Conservation (phyloP, 1,140 invertebrate genomes). For the Hypsibius dujardini region DNA sequence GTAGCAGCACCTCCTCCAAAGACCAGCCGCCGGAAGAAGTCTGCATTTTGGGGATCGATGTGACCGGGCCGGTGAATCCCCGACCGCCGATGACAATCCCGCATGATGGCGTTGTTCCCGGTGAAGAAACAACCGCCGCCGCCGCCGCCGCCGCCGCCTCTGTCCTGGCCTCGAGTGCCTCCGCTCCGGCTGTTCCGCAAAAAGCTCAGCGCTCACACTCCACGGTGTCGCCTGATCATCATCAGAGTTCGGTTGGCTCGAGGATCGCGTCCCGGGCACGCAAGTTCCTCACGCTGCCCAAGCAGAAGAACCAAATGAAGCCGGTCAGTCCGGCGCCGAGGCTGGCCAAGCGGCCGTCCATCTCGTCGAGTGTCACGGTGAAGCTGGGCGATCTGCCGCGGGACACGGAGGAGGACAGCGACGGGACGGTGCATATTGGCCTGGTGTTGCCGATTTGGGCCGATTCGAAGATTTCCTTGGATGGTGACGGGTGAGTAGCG, state of each 20-base stretch:
- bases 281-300: constrained; percentile 14
- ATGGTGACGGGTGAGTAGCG: constrained; percentile 74
- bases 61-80: background rate
- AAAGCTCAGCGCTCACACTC: constrained; percentile 17
- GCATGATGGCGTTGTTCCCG: too few species aligned
- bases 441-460: constrained; percentile 75
- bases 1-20: background rate
- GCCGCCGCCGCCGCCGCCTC: background rate
- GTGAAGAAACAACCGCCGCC: background rate
- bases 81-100: background rate
- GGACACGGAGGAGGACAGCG: background rate
- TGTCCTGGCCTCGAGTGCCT: background rate
- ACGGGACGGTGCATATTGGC: constrained; percentile 68
- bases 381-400: background rate
- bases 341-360: background rate
- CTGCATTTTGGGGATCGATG: constrained; percentile 11
- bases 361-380: background rate
- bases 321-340: background rate
- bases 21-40: background rate
- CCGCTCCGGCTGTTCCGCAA: background rate
- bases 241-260: background rate
- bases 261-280: constrained; percentile 6
- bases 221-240: constrained; percentile 11
- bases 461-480: constrained; percentile 73
- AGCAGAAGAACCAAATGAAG: constrained; percentile 14